Conservation (phyloP, 2,113 vertebrate genomes). For the Crotalus tigris region DNA sequence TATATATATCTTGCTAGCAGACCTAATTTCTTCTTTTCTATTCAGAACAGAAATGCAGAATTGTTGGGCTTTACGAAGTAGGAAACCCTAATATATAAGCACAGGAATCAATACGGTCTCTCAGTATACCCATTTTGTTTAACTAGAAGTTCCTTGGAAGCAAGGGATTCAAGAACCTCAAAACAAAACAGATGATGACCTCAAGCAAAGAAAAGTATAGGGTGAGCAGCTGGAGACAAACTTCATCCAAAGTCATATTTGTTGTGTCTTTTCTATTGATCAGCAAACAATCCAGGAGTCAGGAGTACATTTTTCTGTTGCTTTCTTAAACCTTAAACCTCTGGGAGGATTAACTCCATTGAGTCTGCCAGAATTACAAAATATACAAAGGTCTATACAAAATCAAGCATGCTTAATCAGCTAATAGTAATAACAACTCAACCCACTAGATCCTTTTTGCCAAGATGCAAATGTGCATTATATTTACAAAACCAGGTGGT, state of each 20-base stretch:
- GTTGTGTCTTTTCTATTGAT: background rate
- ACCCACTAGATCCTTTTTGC: background rate
- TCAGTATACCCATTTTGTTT: slow-evolving; percentile 59
- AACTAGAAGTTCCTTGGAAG: slow-evolving; percentile 49
- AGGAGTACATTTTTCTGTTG: background rate
- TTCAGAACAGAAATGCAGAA: slow-evolving; percentile 62
- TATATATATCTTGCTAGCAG: slow-evolving; percentile 55
- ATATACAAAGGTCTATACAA: background rate
- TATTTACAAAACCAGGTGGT: background rate
- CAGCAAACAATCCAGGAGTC: background rate
- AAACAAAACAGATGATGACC: slow-evolving; percentile 23
- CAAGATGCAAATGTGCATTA: background rate
- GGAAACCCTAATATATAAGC: slow-evolving; percentile 65
- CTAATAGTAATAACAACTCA: background rate
- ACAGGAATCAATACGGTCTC: slow-evolving; percentile 59
- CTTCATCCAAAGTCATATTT: background rate
- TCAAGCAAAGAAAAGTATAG: background rate
- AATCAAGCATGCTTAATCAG: background rate
- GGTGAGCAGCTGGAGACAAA: background rate
- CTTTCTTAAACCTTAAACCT: background rate
- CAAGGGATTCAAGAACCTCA: slow-evolving; percentile 20
- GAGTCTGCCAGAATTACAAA: background rate
- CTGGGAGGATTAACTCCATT: background rate
- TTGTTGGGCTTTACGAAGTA: slow-evolving; percentile 58
- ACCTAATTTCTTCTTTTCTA: slow-evolving; percentile 64